Percentiles rank a stretch among this genome's conserved stretches.
phyloP scores from a whole-genome alignment of 2,797 vertebrate species.

The Sebastes umbrosus region DNA sequence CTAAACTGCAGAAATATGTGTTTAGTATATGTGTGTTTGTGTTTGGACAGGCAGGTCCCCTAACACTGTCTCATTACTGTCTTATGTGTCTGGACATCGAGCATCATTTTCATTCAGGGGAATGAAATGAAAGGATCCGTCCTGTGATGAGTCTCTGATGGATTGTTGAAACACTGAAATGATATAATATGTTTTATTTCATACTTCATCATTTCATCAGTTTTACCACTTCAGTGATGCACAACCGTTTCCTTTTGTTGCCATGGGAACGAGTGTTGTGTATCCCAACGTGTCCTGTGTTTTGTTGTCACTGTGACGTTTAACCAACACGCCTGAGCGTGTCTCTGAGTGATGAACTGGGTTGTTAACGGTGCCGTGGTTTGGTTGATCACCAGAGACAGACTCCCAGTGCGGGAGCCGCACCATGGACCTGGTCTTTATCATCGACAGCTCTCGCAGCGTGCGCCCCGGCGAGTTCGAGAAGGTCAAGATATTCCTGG shows the following conservation, averaged over 20 bases:
- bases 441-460: constrained; percentile 96
- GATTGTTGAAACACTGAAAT: constrained; percentile 49
- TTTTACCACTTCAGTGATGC: constrained; percentile 36
- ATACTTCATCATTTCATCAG: constrained; percentile 54
- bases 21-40: not conserved
- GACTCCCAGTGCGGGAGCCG: constrained; percentile 86
- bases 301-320: constrained; percentile 2
- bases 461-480: constrained; percentile 95
- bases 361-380: constrained; percentile 52
- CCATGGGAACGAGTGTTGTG: constrained; percentile 19
- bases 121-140: constrained; percentile 51
- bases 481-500: constrained; percentile 96
- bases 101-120: constrained; percentile 57
- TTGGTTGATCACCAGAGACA: constrained; percentile 78
- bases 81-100: constrained; percentile 4
- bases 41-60: constrained; percentile 18
- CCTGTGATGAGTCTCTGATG: not conserved
- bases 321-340: constrained; percentile 13
- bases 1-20: not conserved
- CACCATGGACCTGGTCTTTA: constrained; percentile 92
- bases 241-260: constrained; percentile 29
- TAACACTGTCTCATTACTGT: constrained; percentile 31
- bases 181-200: constrained; percentile 41
- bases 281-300: constrained; percentile 41
- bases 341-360: constrained; percentile 18